Conservation (phyloP, 1,140 invertebrate species). For the Caenorhabditis elegans region WBcel235 BX284606.5:16597501-16598000, state of each 20-base stretch:
- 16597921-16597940: conserved; percentile 54
- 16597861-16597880: conserved; percentile 38
- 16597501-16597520: conserved; percentile 51
- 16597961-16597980: conserved; percentile 55
- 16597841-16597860: conserved; percentile 81
- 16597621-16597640: conserved; percentile 53
- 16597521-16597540: conserved; percentile 51
- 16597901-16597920: conserved; percentile 49
- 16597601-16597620: conserved; percentile 41
- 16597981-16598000: conserved; percentile 51
- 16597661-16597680: conserved; percentile 90
- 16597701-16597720: conserved; percentile 70
- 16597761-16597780: background rate
- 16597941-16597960: conserved; percentile 49
- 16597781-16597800: conserved; percentile 77
- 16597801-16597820: conserved; percentile 82
- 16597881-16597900: conserved; percentile 52
- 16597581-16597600: background rate
- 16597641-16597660: conserved; percentile 75
- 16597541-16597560: conserved; percentile 38
- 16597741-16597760: background rate
- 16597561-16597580: conserved; percentile 32
- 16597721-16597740: conserved; percentile 39
- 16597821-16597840: conserved; percentile 89
- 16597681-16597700: conserved; percentile 84